Conservation (phyloP, 2,797 vertebrate genomes). For the Myiotriccus ornatus region DNA sequence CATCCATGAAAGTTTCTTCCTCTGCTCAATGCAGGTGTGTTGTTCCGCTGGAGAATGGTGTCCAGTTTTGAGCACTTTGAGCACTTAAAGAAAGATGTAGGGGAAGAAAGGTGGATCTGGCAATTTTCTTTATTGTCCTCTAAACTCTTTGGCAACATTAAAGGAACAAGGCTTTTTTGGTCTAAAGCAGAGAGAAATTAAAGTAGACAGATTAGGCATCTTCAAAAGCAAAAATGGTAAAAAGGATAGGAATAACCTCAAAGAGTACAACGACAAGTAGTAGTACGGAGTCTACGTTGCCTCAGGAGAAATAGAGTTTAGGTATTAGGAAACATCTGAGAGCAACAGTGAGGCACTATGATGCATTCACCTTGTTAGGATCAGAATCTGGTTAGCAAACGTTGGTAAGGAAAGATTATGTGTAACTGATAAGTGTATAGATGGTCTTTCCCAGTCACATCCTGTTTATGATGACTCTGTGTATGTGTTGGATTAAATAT, state of each 20-base stretch:
- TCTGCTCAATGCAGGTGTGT: background rate
- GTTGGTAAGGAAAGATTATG: background rate
- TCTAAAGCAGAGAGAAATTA: background rate
- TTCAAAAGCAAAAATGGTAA: background rate
- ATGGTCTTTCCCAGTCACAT: background rate
- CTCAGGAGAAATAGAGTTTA: background rate
- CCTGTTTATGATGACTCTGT: background rate
- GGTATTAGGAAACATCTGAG: background rate
- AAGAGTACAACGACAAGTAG: background rate
- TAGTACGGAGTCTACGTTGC: background rate
- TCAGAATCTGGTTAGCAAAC: background rate
- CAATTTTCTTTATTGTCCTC: background rate
- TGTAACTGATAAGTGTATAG: background rate
- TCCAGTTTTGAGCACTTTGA: background rate
- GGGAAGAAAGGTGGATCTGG: background rate
- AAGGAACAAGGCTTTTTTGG: background rate
- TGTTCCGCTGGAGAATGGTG: background rate
- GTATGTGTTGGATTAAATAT: background rate
- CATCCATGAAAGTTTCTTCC: background rate
- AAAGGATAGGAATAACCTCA: background rate
- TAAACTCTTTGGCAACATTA: background rate
- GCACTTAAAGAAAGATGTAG: background rate
- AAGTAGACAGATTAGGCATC: background rate
- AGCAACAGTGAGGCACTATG: background rate
- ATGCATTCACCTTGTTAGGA: background rate